Conservation (phyloP, 2,888 invertebrate genomes). For the Luperina testacea region DNA sequence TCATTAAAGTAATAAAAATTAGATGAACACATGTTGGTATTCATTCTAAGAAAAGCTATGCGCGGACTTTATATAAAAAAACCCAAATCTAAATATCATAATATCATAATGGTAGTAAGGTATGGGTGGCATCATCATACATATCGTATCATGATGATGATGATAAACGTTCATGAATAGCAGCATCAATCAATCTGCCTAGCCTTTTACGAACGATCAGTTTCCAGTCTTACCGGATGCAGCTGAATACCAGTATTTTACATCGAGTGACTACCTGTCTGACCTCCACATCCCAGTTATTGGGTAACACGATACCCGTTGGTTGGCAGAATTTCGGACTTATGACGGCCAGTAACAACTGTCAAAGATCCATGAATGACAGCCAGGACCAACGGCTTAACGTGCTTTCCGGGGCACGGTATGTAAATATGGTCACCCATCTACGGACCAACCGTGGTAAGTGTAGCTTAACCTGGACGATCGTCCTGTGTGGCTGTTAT, state of each 20-base stretch:
- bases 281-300: not conserved
- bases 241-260: not conserved
- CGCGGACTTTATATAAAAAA: slow-evolving; percentile 3
- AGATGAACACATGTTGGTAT: slow-evolving; percentile 22
- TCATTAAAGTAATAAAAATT: slow-evolving; percentile 36
- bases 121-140: not conserved
- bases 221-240: not conserved
- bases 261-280: not conserved
- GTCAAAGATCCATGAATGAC: not conserved
- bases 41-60: slow-evolving; percentile 29
- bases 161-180: slow-evolving; percentile 25
- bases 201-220: no score
- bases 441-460: not conserved
- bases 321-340: not conserved
- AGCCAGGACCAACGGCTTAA: not conserved
- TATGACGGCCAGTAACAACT: not conserved
- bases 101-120: not conserved
- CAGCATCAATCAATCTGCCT: slow-evolving; percentile 3
- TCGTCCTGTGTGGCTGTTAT: not conserved
- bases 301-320: not conserved
- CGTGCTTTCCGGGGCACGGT: not conserved
- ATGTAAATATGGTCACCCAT: not conserved
- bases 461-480: not conserved
- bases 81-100: slow-evolving; percentile 15
- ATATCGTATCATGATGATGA: not conserved